phyloP scores from a whole-genome alignment of 2,797 vertebrate genomes.

The Phrynocephalus vlangalii region DNA sequence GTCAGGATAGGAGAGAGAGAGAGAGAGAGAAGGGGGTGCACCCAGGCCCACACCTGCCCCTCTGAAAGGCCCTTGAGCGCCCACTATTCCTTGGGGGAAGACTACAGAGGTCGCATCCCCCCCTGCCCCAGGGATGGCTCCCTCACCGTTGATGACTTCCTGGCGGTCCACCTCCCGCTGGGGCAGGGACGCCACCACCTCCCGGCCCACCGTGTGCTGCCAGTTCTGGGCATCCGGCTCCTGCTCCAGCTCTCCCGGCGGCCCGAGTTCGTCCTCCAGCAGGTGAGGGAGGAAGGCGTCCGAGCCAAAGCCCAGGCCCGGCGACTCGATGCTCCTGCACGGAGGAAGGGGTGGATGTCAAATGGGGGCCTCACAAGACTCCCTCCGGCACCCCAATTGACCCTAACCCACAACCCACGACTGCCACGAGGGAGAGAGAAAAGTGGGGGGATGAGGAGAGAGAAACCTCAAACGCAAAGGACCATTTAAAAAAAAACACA shows the following conservation, averaged over 20 bases:
- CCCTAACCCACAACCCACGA: no score
- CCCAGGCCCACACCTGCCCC: no score
- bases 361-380: no score
- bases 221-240: slow-evolving; percentile 87
- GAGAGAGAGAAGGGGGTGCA: no score
- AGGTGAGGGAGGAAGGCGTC: slow-evolving; percentile 79
- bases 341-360: background rate
- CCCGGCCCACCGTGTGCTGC: slow-evolving; percentile 87
- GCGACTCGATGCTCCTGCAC: slow-evolving; percentile 87
- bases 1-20: no score
- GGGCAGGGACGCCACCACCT: slow-evolving; percentile 81
- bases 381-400: no score
- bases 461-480: no score
- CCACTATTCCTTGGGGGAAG: no score
- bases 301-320: slow-evolving; percentile 80
- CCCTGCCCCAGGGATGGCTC: background rate
- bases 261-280: slow-evolving; percentile 85
- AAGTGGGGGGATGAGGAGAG: no score
- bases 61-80: no score
- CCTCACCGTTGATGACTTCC: slow-evolving; percentile 92
- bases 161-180: slow-evolving; percentile 89
- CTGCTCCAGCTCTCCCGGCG: slow-evolving; percentile 82
- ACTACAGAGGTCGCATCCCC: no score
- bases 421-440: background rate
- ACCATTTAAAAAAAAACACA: no score